These are phyloP conservation scores for Sceloporus tristichus DNA, from an alignment of 2,113 vertebrate species.

Conservation along the genomic window DNA sequence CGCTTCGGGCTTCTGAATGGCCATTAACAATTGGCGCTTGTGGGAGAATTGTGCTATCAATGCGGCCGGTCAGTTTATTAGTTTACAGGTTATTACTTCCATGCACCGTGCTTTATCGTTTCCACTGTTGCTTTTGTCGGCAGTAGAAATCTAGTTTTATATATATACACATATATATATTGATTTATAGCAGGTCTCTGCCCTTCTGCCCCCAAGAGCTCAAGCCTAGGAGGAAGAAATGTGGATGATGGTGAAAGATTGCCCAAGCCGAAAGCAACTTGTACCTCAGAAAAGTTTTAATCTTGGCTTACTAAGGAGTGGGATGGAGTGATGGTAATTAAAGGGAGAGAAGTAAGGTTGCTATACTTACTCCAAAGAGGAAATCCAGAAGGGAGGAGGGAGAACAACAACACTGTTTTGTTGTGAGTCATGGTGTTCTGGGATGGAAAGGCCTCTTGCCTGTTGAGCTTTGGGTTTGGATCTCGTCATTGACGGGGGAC, in stretches of 20 bases:
- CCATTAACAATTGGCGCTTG: conserved; percentile 67
- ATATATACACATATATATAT: background rate
- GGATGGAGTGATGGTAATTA: too few relatives aligned
- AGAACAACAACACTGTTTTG: too few relatives aligned
- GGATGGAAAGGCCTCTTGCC: too few relatives aligned
- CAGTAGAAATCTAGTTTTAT: conserved; percentile 1
- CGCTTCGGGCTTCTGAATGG: conserved; percentile 59
- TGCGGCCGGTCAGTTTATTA: conserved; percentile 72
- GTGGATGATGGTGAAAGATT: background rate
- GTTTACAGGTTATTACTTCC: conserved; percentile 74
- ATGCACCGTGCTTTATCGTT: background rate
- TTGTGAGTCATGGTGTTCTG: too few relatives aligned
- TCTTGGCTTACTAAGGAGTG: too few relatives aligned
- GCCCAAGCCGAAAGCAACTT: background rate
- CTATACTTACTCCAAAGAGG: too few relatives aligned
- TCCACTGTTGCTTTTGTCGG: conserved; percentile 16
- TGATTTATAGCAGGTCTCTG: background rate
- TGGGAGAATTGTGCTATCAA: conserved; percentile 53
- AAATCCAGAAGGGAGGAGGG: too few relatives aligned
- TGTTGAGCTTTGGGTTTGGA: too few relatives aligned
- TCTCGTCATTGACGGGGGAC: too few relatives aligned
- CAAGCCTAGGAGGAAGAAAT: background rate
- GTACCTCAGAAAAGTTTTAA: background rate
- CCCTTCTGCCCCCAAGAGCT: background rate
- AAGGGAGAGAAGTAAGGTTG: too few relatives aligned